phyloP scores from a whole-genome alignment of 2,797 vertebrate genomes.

The Cuniculus paca region DNA sequence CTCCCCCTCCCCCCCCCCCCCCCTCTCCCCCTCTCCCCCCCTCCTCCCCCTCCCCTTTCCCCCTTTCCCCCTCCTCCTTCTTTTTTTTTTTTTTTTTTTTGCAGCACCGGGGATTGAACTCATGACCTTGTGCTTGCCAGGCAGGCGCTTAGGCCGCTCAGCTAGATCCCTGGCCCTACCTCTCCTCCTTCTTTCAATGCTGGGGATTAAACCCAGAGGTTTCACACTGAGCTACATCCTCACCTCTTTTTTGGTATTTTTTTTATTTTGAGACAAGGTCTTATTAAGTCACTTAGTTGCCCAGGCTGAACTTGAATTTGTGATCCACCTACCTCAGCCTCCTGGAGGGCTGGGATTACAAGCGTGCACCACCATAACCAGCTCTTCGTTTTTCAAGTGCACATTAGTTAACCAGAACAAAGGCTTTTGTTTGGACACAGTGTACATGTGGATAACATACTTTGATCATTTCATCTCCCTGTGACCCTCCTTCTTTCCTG shows the following conservation, averaged over 20 bases:
- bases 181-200: background rate
- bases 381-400: background rate
- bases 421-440: background rate
- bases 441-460: background rate
- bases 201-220: background rate
- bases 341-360: background rate
- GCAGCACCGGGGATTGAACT: too few relatives aligned
- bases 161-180: too few relatives aligned
- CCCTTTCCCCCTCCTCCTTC: too few relatives aligned
- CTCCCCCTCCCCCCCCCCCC: fast-evolving
- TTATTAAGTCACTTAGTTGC: background rate
- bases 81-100: fast-evolving
- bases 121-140: too few relatives aligned
- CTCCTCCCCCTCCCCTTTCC: fast-evolving
- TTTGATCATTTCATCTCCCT: background rate
- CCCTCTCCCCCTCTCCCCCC: background rate
- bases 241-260: background rate
- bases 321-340: background rate
- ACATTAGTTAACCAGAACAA: background rate
- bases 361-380: background rate
- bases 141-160: too few relatives aligned
- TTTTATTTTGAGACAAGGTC: background rate
- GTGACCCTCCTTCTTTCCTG: background rate
- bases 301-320: background rate
- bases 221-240: background rate